These are phyloP conservation scores for Rhadinocentrus ornatus DNA, from an alignment of 2,797 vertebrate species.

Conservation along the genomic window DNA sequence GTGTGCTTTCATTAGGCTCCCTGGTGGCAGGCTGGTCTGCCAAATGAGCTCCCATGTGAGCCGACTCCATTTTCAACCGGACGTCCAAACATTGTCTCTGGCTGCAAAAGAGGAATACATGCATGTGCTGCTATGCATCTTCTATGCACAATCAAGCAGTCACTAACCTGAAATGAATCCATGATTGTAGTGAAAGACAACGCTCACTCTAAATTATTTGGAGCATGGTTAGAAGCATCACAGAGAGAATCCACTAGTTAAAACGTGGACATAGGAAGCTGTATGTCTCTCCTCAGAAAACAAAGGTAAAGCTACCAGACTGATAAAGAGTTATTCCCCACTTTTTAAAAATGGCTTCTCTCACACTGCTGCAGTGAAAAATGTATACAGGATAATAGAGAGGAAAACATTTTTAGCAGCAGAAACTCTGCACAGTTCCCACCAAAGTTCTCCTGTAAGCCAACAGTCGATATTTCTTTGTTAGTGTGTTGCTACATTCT, in stretches of 20 bases:
- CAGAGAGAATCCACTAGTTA: constrained; percentile 34
- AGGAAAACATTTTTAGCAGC: constrained; percentile 57
- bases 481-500: constrained; percentile 68
- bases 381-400: constrained; percentile 50
- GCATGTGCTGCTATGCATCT: constrained; percentile 52
- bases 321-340: constrained; percentile 24
- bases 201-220: constrained; percentile 7
- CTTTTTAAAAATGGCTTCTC: constrained; percentile 42
- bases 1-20: constrained; percentile 76
- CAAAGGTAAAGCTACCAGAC: constrained; percentile 36
- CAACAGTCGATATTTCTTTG: constrained; percentile 73
- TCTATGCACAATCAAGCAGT: constrained; percentile 17
- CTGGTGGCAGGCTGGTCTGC: constrained; percentile 59
- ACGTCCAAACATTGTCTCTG: constrained; percentile 59
- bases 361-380: constrained; percentile 29
- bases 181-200: constrained; percentile 5
- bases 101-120: constrained; percentile 49
- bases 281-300: constrained; percentile 45
- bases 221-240: constrained; percentile 20
- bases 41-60: constrained; percentile 80
- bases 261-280: constrained; percentile 1
- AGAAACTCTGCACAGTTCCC: constrained; percentile 42
- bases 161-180: constrained; percentile 28
- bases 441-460: constrained; percentile 47
- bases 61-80: constrained; percentile 54